phyloP scores from a whole-genome alignment of 2,797 vertebrate genomes.

The Artibeus jamaicensis region DNA sequence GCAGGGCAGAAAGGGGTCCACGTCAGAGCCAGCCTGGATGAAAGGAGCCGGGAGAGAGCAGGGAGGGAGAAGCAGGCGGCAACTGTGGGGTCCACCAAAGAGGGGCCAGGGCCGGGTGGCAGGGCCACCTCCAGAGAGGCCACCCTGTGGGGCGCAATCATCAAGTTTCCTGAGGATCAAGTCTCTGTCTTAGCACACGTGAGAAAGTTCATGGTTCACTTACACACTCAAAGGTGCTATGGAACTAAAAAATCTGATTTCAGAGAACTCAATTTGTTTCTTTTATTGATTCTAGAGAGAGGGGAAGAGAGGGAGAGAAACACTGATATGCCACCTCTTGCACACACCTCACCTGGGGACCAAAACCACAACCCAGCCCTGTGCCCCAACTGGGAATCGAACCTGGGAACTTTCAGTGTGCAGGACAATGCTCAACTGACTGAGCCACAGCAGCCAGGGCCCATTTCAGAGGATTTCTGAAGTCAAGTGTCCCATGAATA shows the following conservation, averaged over 20 bases:
- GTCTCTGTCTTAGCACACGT: background rate
- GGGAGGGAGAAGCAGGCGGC: background rate
- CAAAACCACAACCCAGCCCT: background rate
- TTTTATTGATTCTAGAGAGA: background rate
- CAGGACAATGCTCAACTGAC: background rate
- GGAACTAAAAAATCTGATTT: background rate
- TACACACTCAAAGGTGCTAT: background rate
- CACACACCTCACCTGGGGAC: background rate
- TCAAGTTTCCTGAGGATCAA: background rate
- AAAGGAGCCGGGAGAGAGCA: background rate
- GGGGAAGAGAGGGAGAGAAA: background rate
- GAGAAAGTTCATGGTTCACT: background rate
- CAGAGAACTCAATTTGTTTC: background rate
- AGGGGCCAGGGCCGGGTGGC: background rate
- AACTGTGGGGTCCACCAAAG: background rate
- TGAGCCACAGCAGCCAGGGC: background rate
- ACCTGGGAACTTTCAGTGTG: background rate
- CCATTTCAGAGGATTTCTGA: background rate
- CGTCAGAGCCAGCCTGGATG: background rate
- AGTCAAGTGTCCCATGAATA: background rate
- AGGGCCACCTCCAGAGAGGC: background rate
- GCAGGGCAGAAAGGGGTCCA: background rate
- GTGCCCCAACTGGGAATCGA: background rate
- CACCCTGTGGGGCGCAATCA: background rate
- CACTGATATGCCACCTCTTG: background rate